These are phyloP conservation scores for Dorcus hopei DNA, from an alignment of 2,888 invertebrate genomes.

Conservation along the genomic window DNA sequence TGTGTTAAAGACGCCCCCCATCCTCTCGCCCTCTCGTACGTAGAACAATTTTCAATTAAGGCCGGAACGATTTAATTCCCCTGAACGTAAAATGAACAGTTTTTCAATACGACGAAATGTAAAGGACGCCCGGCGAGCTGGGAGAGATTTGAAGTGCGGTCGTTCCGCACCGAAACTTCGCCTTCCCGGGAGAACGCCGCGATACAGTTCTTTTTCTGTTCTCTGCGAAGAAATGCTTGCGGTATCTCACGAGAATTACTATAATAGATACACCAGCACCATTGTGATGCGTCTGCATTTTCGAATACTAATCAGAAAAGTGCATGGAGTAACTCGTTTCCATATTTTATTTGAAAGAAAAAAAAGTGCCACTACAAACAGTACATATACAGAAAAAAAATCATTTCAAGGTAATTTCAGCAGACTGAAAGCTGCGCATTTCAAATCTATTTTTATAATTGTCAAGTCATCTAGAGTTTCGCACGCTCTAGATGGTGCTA, in stretches of 20 bases:
- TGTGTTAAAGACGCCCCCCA: no score
- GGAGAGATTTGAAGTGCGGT: conserved; percentile 14
- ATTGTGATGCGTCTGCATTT: conserved; percentile 24
- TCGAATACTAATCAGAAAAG: conserved; percentile 21
- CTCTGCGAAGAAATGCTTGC: conserved; percentile 20
- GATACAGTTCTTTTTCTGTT: conserved; percentile 20
- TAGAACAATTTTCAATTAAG: not conserved
- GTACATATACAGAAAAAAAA: no score
- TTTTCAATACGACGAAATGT: no score
- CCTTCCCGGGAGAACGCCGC: conserved; percentile 18
- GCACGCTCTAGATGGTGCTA: no score
- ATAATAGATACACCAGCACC: conserved; percentile 30
- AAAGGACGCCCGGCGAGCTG: not conserved
- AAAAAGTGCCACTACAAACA: no score
- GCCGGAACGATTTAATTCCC: not conserved
- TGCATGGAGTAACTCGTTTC: not conserved
- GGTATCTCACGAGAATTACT: conserved; percentile 25
- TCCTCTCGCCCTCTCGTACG: not conserved
- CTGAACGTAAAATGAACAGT: not conserved
- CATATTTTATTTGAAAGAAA: no score
- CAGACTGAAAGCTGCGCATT: no score
- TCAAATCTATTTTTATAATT: no score
- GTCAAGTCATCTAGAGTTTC: no score
- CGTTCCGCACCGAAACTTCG: conserved; percentile 19
- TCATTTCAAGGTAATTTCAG: no score